A percentile compares a stretch with the other conserved stretches of the same genome.
These are phyloP conservation scores for Nematostella vectensis DNA, from an alignment of 92 coral and sea anemone species.

Conservation along the genomic window DNA sequence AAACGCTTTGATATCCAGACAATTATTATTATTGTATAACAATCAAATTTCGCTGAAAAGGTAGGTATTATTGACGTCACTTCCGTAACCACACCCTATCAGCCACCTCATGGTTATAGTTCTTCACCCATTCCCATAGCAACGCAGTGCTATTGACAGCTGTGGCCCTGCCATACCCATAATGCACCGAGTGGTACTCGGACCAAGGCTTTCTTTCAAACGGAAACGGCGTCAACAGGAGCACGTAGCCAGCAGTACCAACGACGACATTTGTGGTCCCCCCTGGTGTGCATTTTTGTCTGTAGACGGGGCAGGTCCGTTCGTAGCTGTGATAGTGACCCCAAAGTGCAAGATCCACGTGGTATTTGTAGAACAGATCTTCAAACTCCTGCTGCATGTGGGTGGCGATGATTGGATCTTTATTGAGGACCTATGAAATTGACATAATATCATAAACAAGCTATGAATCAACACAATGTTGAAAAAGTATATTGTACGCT, in stretches of 20 bases:
- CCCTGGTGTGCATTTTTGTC: slow-evolving; percentile 26
- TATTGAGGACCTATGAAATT: slow-evolving; percentile 16
- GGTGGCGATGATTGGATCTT: slow-evolving; percentile 39
- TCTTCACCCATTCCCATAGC: slow-evolving; percentile 73
- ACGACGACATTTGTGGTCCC: slow-evolving; percentile 61
- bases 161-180: slow-evolving; percentile 81
- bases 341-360: slow-evolving; percentile 62
- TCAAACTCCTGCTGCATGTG: slow-evolving; percentile 53
- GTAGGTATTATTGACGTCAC: no score
- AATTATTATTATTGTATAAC: no score
- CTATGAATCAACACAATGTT: no score
- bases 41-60: no score
- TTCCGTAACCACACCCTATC: slow-evolving; percentile 71
- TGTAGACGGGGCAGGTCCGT: slow-evolving; percentile 64
- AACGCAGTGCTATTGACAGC: slow-evolving; percentile 64
- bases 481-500: no score
- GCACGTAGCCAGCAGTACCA: slow-evolving; percentile 67
- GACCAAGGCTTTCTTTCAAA: slow-evolving; percentile 41
- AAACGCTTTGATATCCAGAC: no score
- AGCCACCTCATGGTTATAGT: slow-evolving; percentile 39
- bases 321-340: slow-evolving; percentile 78
- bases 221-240: slow-evolving; percentile 41
- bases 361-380: slow-evolving; percentile 49
- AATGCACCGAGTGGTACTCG: slow-evolving; percentile 47
- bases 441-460: neutral